Evolutionary conservation across 2,888 invertebrate genomes (phyloP), one percentile per base, ranked within the genome.

Genomic region (Julus scandinavius): DNA sequence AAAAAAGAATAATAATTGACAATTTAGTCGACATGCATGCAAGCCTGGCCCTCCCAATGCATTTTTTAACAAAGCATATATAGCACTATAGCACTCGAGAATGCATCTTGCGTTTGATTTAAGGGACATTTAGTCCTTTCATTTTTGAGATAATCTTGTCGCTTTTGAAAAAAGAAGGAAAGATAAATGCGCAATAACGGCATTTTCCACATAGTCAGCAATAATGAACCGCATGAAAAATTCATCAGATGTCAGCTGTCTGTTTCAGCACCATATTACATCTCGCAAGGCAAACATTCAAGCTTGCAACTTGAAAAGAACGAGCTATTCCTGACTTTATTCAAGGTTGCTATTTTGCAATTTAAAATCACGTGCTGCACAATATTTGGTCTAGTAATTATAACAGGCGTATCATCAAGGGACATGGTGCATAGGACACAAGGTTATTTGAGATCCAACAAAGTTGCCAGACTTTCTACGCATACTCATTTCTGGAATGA

Each of bases 141-240:
- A 38, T n/a, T 80, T 80, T 80, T 15, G 38, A 80, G 80, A 80
- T 80, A 80, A 80, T 80, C 80, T 80, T 80, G 38, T 80, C 80
- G 80, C 80, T 80, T 72, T 45, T 5, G 6, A 45, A 45, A 45
- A 45, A 72, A 80, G 38, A 38, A 38, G 15, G 7, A 11, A 9
- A 80, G 80, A 80, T 80, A 80, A 80, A 38, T 13, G 80, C 13
- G 38, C 80, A 38, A 80, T 80, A 80, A 80, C 80, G 80, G 13
- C 13, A 80, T 80, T 80, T 80, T 80, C 38, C 38, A 38, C 80
- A 80, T 80, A 9, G 80, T 80, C 80, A 80, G 80, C 80, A 38
- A 38, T 80, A 80, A 80, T 38, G 80, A 6, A 80, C 80, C 9
- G 29, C 0, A 80, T 80, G 38, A 29, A 80, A 80, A 80, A 80